Base-by-base conservation (phyloP, 2,888 invertebrate genomes). In the Drosophila histrio region DNA sequence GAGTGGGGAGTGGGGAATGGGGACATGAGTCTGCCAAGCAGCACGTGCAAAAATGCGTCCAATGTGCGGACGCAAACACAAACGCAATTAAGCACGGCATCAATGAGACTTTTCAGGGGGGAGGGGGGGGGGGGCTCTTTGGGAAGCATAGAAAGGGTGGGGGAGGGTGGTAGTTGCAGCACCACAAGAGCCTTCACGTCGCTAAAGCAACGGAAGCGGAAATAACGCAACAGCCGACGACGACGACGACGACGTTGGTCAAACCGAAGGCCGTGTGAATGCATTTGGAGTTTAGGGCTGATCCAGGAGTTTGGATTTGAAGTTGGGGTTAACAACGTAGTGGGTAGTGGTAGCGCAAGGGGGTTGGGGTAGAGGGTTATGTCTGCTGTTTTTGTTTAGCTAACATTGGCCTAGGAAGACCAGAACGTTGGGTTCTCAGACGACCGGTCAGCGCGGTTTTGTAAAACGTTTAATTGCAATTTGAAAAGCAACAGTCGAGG, bases 381-480 rank as follows among this genome's bases (percentile, higher is more conserved):
- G n/a, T 21, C 21, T 24, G 32, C 41, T 50, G 58, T 62, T 72
- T 66, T 75, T 80, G 88, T 77, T 87, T 79, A 64, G 83, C 70
- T 70, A 82, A 85, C 79, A 86, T 87, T 64, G 79, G 66, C 41
- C 43, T 54, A 58, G 11, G 26, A 68, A 54, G 68, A 32, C 22
- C 43, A 58, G 43, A 38, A 11, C 22, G 9, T 17, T 54, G 59
- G 50, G 52, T 57, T 52, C 73, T 76, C 72, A 70, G 69, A 52
- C 63, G 61, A 72, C 38, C 54, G 87, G 84, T 87, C 86, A 83
- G 85, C 83, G 88, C 79, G 88, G 88, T 84, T 85, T 87, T 87
- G 82, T 78, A 80, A 87, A 88, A 87, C 86, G 88, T 88, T 89
- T 88, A 89, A 88, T 88, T 89, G 89, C 83, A 86, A 86, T 87